A percentile compares a stretch with the other conserved stretches of the same genome.
Conservation (phyloP, 1,140 invertebrate genomes). For the Brachionus koreanus region DNA sequence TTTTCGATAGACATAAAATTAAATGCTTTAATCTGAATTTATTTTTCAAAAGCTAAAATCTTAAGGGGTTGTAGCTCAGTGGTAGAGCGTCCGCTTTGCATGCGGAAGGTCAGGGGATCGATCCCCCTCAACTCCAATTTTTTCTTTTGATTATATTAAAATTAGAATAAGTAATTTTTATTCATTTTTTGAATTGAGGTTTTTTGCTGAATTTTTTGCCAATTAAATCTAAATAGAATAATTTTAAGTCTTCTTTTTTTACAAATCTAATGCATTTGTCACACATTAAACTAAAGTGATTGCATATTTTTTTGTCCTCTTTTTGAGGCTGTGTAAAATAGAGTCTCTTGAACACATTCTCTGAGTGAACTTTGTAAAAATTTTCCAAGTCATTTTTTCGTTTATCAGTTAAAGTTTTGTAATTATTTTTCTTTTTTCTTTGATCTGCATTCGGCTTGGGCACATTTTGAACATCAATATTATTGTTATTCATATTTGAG, state of each 20-base stretch:
- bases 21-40: neutral
- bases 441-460: neutral
- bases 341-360: neutral
- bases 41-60: neutral
- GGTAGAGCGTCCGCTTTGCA: slow-evolving; percentile 45
- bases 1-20: neutral
- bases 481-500: neutral
- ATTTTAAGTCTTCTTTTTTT: neutral
- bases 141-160: too few species aligned
- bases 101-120: slow-evolving; percentile 45
- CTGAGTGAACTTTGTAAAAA: slow-evolving; percentile 15
- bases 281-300: neutral
- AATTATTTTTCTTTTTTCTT: neutral
- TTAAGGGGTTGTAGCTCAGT: slow-evolving; percentile 44
- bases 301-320: neutral
- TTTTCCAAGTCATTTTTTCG: neutral
- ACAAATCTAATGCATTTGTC: neutral
- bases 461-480: neutral
- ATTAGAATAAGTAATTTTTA: too few species aligned
- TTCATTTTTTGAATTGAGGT: neutral
- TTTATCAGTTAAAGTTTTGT: neutral
- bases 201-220: neutral
- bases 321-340: neutral
- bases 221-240: slow-evolving; percentile 26
- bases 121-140: slow-evolving; percentile 45